Conservation (phyloP, 2,113 vertebrate species). For the Maccullochella peelii region DNA sequence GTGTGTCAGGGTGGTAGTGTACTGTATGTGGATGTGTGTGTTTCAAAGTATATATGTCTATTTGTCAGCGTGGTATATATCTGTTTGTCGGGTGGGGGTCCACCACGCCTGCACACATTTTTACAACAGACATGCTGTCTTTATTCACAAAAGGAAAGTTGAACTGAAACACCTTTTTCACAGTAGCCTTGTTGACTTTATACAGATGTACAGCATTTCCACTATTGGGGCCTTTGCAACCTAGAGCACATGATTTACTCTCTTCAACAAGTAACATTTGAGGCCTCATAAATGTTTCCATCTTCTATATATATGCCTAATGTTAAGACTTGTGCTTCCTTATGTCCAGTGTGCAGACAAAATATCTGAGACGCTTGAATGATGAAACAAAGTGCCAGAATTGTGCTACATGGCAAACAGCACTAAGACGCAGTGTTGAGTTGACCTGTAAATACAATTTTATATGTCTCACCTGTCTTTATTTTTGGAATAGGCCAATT, state of each 20-base stretch:
- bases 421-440: neutral
- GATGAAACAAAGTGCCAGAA: neutral
- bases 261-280: neutral
- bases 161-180: too few relatives aligned
- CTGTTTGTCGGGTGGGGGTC: too few relatives aligned
- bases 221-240: neutral
- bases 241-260: neutral
- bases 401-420: neutral
- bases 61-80: conserved; percentile 14
- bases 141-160: neutral
- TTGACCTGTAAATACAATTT: neutral
- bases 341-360: neutral
- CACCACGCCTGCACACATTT: neutral
- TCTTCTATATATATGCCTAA: neutral
- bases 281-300: neutral
- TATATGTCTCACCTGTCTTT: neutral
- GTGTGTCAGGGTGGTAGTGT: neutral
- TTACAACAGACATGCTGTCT: neutral
- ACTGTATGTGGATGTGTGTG: neutral
- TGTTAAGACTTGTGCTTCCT: neutral
- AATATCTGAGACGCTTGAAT: neutral
- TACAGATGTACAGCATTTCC: neutral
- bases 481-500: neutral
- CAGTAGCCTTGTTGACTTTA: too few relatives aligned
- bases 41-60: neutral